Evolutionary conservation across 2,888 invertebrate genomes (phyloP), one percentile per base, ranked within the genome.

Genomic region (Agrilus biguttatus): DNA sequence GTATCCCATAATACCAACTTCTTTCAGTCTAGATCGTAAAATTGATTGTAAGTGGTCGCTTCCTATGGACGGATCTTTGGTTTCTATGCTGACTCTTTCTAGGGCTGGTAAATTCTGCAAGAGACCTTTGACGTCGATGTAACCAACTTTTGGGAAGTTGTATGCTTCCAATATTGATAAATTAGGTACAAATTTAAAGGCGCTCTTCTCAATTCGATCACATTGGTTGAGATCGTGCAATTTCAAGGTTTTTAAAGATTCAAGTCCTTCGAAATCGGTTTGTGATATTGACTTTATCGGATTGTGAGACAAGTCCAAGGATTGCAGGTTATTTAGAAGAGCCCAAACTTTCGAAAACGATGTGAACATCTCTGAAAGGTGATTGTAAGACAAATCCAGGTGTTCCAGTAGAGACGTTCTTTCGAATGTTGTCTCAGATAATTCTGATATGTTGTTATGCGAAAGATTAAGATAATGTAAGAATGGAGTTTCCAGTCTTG

Each of bases 81-180:
- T 78, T 69, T 92, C 92, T 41, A 91, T 77, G 48, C 89, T 86
- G 10, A 91, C 66, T 49, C 69, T 72, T 63, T 89, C 83, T 36
- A 91, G 64, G 0, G 81, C 79, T 2, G 79, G 74, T 54, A 90
- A 67, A 49, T 79, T 72, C 51, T 81, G 79, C n/a, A 91, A 65
- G 28, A 90, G 75, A 1, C 89, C 89, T 55, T 84, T 81, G n/a
- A 88, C 75, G 62, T 91, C 90, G 47, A 88, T 71, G 56, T 88
- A 88, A 1, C 89, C 88, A 19, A 91, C 60, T 52, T 82, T 75
- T 0, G 89, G 88, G 57, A 81, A 83, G 39, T 81, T 78, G 56
- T 78, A 82, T 0, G 87, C 80, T 48, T 80, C 71, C 8, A 92
- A 59, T 42, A 73, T 71, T 1, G 78, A 73, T 41, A 92, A 63